Percentiles rank a stretch among this genome's conserved stretches.
phyloP scores from a whole-genome alignment of 2,113 vertebrate genomes.

The Ameiurus melas region DNA sequence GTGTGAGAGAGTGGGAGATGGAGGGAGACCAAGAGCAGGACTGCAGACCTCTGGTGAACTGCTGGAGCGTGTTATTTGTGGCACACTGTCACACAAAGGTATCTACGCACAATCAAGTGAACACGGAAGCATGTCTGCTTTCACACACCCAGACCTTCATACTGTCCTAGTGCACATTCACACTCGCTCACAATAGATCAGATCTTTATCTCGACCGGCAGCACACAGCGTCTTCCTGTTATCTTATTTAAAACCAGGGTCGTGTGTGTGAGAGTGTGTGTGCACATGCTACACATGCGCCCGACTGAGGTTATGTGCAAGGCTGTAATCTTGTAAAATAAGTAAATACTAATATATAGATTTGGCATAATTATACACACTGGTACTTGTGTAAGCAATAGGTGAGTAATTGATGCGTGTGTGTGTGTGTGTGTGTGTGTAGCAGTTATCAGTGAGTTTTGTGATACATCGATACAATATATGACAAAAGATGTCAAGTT shows the following conservation, averaged over 20 bases:
- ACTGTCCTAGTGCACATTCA: constrained; percentile 10
- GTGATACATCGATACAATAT: background rate
- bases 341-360: background rate
- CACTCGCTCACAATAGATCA: constrained; percentile 42
- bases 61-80: constrained; percentile 41
- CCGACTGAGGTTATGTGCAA: background rate
- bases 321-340: background rate
- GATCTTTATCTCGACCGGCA: constrained; percentile 44
- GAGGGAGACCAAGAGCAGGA: background rate
- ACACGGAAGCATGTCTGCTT: constrained; percentile 20
- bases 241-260: constrained; percentile 41
- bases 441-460: background rate
- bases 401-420: background rate
- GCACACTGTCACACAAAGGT: constrained; percentile 39
- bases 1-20: background rate
- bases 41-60: background rate
- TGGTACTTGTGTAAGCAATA: background rate
- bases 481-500: background rate
- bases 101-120: constrained; percentile 9
- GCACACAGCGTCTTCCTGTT: constrained; percentile 48
- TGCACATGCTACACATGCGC: background rate
- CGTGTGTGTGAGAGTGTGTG: constrained; percentile 12
- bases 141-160: constrained; percentile 33
- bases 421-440: constrained; percentile 16
- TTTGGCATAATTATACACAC: background rate